Conservation (phyloP, 2,113 vertebrate genomes). For the Pithys albifrons region DNA sequence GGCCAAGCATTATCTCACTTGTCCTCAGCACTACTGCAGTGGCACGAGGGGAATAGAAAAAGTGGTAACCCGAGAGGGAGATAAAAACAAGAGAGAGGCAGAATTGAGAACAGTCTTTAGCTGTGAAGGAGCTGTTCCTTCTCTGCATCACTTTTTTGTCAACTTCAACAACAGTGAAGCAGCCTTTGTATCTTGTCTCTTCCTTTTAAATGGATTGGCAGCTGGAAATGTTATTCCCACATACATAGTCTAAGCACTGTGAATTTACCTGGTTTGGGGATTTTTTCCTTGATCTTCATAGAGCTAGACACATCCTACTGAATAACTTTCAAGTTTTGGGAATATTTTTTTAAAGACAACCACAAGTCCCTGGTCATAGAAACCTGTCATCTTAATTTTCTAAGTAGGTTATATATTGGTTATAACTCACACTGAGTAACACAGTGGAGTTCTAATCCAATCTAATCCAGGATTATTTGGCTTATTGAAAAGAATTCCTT, state of each 20-base stretch:
- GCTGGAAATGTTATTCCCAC: not conserved
- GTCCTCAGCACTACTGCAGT: slow-evolving; percentile 51
- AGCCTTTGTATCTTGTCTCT: slow-evolving; percentile 19
- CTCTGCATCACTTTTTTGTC: slow-evolving; percentile 14
- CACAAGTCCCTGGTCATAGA: not conserved
- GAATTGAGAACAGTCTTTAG: slow-evolving; percentile 22
- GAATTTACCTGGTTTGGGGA: not conserved
- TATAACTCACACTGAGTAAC: not conserved
- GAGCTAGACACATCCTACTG: not conserved
- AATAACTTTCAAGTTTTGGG: not conserved
- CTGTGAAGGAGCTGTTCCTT: slow-evolving; percentile 51
- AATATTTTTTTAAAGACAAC: not conserved
- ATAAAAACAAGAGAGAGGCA: slow-evolving; percentile 41
- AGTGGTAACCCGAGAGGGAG: slow-evolving; percentile 56
- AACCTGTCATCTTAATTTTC: not conserved
- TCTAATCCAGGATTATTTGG: not conserved
- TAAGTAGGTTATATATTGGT: not conserved
- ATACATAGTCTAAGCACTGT: not conserved
- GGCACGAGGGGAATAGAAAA: slow-evolving; percentile 70
- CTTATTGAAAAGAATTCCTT: not conserved
- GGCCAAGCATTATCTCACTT: slow-evolving; percentile 77
- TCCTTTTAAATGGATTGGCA: slow-evolving; percentile 3
- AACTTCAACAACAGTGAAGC: not conserved
- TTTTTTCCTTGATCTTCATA: not conserved
- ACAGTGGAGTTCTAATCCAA: not conserved